Evolutionary conservation across 2,113 vertebrate species (phyloP).

Genomic region (Cheilinus undulatus): DNA sequence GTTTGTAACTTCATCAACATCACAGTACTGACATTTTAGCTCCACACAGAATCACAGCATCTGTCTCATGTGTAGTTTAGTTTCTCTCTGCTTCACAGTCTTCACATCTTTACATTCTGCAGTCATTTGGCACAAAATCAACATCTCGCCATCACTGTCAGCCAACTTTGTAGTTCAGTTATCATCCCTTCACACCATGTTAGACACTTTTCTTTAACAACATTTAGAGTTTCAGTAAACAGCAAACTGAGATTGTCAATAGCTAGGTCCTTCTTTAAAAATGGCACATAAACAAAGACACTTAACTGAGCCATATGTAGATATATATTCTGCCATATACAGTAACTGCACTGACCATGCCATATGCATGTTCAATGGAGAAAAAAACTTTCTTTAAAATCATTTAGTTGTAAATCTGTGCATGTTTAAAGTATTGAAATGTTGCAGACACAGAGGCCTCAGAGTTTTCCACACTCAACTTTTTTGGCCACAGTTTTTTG

Average conservation of each 20-base stretch:
- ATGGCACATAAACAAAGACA: neutral
- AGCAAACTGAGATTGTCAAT: neutral
- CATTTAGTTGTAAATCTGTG: neutral
- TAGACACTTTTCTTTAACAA: neutral
- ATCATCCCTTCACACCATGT: neutral
- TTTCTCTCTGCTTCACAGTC: neutral
- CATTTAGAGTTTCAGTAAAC: neutral
- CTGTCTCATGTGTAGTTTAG: neutral
- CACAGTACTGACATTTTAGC: neutral
- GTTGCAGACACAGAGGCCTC: neutral
- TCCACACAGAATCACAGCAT: neutral
- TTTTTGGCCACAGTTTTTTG: neutral
- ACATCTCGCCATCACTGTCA: neutral
- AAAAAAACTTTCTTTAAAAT: neutral
- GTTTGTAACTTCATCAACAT: neutral
- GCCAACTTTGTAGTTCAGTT: constrained; percentile 2
- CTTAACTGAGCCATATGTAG: neutral
- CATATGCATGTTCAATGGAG: neutral
- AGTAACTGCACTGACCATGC: neutral
- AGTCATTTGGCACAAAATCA: constrained; percentile 4
- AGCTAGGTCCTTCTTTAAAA: neutral
- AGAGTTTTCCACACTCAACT: neutral
- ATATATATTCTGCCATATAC: neutral
- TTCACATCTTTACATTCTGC: constrained; percentile 14
- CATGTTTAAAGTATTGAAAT: neutral